Conservation (phyloP, 64 coral and sea anemone genomes). For the Cladopsammia gracilis region DNA sequence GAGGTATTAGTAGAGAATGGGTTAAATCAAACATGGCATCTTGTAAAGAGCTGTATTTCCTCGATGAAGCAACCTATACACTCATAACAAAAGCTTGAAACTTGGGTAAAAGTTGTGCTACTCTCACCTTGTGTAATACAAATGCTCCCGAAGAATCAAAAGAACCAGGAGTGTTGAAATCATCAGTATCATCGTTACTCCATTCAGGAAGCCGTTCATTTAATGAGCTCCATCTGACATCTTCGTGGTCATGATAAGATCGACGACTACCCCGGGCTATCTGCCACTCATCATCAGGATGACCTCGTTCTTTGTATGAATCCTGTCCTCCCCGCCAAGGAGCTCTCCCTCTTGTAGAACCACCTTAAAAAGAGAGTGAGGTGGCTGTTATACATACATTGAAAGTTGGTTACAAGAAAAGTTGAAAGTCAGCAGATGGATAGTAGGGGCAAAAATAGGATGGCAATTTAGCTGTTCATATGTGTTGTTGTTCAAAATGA, state of each 20-base stretch:
- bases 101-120: too few relatives aligned
- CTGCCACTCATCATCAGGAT: conserved; percentile 59
- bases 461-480: too few relatives aligned
- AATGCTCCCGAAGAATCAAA: conserved; percentile 88
- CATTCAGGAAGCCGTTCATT: conserved; percentile 85
- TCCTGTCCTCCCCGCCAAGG: conserved; percentile 59
- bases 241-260: conserved; percentile 75
- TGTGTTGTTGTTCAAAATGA: too few relatives aligned
- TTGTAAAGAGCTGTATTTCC: too few relatives aligned
- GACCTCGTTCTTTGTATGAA: conserved; percentile 52
- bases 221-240: conserved; percentile 47
- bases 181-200: conserved; percentile 88
- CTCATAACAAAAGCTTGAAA: too few relatives aligned
- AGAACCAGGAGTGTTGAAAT: conserved; percentile 85
- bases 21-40: too few relatives aligned
- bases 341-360: conserved; percentile 26
- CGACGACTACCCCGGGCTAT: conserved; percentile 61
- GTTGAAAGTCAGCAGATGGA: too few relatives aligned
- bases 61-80: too few relatives aligned
- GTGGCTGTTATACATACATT: too few relatives aligned
- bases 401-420: too few relatives aligned
- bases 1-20: too few relatives aligned
- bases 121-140: conserved; percentile 57
- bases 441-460: too few relatives aligned
- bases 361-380: background rate